Base-by-base conservation (phyloP, 2,113 vertebrate genomes). In the Casuarius casuarius region DNA sequence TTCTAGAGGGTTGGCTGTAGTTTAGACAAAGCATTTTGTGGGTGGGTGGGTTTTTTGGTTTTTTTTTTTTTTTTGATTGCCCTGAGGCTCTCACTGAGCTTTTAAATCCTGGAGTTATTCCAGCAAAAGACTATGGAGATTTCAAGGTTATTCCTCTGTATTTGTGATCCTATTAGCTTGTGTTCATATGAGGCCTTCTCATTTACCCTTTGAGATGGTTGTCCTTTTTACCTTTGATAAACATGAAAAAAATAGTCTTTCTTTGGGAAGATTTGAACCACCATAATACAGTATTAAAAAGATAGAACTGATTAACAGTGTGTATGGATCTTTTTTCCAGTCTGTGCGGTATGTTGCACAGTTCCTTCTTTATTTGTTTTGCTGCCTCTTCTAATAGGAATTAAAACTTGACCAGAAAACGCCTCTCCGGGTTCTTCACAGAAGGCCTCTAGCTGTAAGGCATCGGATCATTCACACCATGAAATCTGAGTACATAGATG, bases 361-460 rank as follows among this genome's bases (percentile, higher is more conserved):
- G 26, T 71, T 84, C 46, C 63, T 89, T 68, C 85, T 76, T 88
- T 12, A 1, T 18, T 56, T 40, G 21, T 94, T 77, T 65, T 62
- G 15, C 76, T 68, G 9, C 67, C 21, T 74, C n/a, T 46, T 35
- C 44, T 22, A 18, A 61, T 91, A 99, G 99, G 99, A 99, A 56
- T 92, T 99, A 68, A 99, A 98, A 54, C 98, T 99, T 13, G 98
- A 99, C 65, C 99, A 99, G 98, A 99, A 99, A 96, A 99, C 99
- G 2, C 99, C 99, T 3, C 98, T 99, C 7, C 97, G 99, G 49
- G 99, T 99, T 20, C 98, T 99, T 54, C 99, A 99, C 93, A 98
- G 99, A 5, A 97, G 99, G 62, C 98, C 99, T 0, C 95, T 99
- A 56, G 99, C 99, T 3, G 97, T 99, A 40, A 98, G 99, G 6